Percentiles rank a stretch among this genome's conserved stretches.
These are phyloP conservation scores for Alloscopus bannaensis DNA, from an alignment of 2,888 invertebrate genomes.

Conservation along the genomic window DNA sequence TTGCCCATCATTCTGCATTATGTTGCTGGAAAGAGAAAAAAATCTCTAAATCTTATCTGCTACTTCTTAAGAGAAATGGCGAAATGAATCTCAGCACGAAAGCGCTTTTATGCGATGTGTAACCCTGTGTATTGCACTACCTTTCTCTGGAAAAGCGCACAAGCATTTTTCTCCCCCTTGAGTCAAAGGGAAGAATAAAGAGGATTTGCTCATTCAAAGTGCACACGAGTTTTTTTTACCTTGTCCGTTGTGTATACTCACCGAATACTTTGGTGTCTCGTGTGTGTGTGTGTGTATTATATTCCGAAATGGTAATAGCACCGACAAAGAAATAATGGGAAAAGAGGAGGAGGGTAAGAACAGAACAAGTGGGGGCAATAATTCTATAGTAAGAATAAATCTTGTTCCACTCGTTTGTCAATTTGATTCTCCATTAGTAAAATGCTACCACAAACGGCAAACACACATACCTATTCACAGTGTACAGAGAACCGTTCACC, in stretches of 20 bases:
- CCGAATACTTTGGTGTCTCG: too few species aligned
- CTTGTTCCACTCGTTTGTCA: conserved; percentile 64
- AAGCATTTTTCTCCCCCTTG: conserved; percentile 8
- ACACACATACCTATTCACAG: too few species aligned
- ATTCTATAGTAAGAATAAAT: conserved; percentile 56
- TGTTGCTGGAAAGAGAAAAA: conserved; percentile 28
- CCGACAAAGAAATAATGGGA: conserved; percentile 53
- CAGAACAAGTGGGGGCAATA: conserved; percentile 58
- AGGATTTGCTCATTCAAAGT: conserved; percentile 49
- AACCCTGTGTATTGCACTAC: conserved; percentile 22
- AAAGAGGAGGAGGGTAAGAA: conserved; percentile 49
- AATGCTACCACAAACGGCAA: conserved; percentile 57
- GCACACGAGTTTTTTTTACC: too few species aligned
- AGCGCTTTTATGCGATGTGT: conserved; percentile 49
- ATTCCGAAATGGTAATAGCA: too few species aligned
- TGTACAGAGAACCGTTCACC: too few species aligned
- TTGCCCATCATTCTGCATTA: conserved; percentile 33
- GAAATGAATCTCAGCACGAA: conserved; percentile 63
- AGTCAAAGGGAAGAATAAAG: conserved; percentile 38
- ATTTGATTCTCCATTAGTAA: conserved; percentile 64
- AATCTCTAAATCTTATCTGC: conserved; percentile 61
- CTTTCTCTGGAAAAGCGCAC: neutral
- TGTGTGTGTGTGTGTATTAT: too few species aligned
- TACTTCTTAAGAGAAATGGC: conserved; percentile 43
- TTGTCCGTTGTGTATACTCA: too few species aligned